Evolutionary conservation across 2,113 vertebrate genomes (phyloP).

Genomic region (Pelecanoides urinatrix): DNA sequence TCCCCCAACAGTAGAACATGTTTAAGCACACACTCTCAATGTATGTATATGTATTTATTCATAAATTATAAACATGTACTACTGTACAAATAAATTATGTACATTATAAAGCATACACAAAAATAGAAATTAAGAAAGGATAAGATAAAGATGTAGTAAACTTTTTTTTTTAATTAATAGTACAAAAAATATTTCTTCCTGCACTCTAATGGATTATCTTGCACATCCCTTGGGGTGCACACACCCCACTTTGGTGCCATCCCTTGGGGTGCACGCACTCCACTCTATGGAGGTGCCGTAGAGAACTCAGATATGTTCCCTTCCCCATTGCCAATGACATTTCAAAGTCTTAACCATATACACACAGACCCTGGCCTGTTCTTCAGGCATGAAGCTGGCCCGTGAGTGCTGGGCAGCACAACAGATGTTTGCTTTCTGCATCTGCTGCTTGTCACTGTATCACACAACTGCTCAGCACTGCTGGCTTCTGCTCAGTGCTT

Average conservation of each 20-base stretch:
- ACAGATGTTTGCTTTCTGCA: background rate
- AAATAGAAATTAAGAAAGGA: background rate
- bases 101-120: background rate
- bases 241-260: background rate
- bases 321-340: background rate
- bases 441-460: background rate
- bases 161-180: background rate
- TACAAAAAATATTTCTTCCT: background rate
- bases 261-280: background rate
- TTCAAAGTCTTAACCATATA: background rate
- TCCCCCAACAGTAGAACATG: background rate
- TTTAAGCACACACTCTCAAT: background rate
- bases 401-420: background rate
- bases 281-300: background rate
- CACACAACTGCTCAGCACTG: background rate
- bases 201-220: background rate
- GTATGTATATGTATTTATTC: background rate
- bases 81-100: background rate
- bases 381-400: background rate
- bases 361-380: background rate
- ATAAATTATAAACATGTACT: background rate
- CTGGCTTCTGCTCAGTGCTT: background rate
- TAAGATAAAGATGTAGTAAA: background rate
- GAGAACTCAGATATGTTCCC: background rate
- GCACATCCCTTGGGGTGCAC: background rate